Percentiles rank a stretch among this genome's conserved stretches.
phyloP scores from a whole-genome alignment of 2,888 invertebrate genomes.

The Brachyopa scutellaris region DNA sequence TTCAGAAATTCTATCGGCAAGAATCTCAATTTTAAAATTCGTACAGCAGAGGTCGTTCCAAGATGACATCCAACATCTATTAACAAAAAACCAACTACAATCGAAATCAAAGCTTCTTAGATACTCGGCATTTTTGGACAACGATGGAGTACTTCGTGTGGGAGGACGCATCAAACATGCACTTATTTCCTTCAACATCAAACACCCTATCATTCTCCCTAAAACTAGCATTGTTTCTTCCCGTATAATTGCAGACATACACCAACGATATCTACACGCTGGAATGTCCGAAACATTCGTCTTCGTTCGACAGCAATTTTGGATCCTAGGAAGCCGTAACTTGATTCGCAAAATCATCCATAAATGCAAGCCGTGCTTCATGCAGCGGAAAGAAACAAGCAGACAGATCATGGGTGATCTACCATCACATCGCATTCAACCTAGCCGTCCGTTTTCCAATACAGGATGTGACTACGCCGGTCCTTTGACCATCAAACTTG shows the following conservation, averaged over 20 bases:
- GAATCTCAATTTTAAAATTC: not conserved
- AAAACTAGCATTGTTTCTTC: conserved; percentile 9
- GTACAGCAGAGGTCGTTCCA: not conserved
- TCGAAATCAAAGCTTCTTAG: not conserved
- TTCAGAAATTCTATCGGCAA: not conserved
- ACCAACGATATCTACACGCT: conserved; percentile 17
- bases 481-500: no score
- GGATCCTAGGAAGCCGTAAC: no score
- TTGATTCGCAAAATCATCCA: conserved; percentile 19
- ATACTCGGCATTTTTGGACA: conserved; percentile 9
- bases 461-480: conserved; percentile 38
- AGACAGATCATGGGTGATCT: conserved; percentile 47
- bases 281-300: conserved; percentile 20
- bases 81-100: not conserved
- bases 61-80: not conserved
- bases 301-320: no score
- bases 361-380: no score
- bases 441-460: no score
- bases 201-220: conserved; percentile 33
- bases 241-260: conserved; percentile 17
- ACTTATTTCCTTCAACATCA: conserved; percentile 3
- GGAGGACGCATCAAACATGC: no score
- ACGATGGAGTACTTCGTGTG: conserved; percentile 5
- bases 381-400: conserved; percentile 8
- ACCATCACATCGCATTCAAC: no score